Evolutionary conservation across 1,140 invertebrate species (phyloP), one percentile per base, ranked within the genome.

Genomic region (Chrysoperla carnea): DNA sequence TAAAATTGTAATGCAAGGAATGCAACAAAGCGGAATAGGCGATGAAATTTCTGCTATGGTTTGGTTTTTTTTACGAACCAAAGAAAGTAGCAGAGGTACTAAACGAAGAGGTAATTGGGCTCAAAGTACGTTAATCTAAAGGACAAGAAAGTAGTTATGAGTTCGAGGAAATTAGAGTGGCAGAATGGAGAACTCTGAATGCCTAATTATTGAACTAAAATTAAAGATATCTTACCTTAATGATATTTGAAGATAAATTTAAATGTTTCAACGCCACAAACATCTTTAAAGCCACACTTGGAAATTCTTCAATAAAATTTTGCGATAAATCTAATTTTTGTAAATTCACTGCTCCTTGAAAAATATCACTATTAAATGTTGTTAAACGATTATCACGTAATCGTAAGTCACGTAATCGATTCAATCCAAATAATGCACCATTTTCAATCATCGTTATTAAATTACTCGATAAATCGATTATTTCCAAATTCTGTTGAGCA

Each of bases 261-360:
- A 91, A 63, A 43, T 76, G 72, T 54, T 75, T 78, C 0, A 92
- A 59, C 27, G 71, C 69, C 1, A 60, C 54, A 41, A 88, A 72
- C 1, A 72, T 61, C 48, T 76, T 76, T n/a, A 90, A 52, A 0
- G 84, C 78, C 2, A 81, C 71, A 0, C 71, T 72, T 3, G 88
- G 87, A 57, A 91, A 82, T 51, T 84, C 75, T 6, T 68, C 66
- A 12, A 93, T 74, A 52, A 86, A 86, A 60, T 93, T 92, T 50
- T 81, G 74, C 1, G 85, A 86, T 6, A 92, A 61, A 59, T 90
- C 83, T 43, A 92, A 59, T 45, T 75, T 72, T 46, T 86, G 71
- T 23, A 92, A 59, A 41, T 73, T 77, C 46, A 74, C 69, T 4
- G 81, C 71, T 40, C 83, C 80, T 63, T 80, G 70, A 51, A 84